Conservation (phyloP, 1,140 invertebrate species). For the Whitmania pigra region DNA sequence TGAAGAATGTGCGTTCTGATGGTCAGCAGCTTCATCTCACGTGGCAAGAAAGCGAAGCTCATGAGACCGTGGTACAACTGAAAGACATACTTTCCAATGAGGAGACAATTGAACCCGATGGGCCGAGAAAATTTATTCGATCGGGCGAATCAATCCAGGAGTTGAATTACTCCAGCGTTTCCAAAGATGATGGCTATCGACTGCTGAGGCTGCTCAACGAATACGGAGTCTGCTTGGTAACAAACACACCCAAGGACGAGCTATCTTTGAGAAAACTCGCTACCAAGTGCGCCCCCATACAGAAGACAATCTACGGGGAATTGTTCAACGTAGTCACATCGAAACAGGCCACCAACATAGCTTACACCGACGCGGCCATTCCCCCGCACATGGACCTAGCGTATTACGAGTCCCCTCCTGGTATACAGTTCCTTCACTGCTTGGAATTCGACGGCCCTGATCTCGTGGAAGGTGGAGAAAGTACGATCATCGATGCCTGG, state of each 20-base stretch:
- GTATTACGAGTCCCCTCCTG: conserved; percentile 40
- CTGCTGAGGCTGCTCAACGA: neutral
- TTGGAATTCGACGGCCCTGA: conserved; percentile 32
- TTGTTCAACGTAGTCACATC: conserved; percentile 29
- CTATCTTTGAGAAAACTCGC: neutral
- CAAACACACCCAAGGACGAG: neutral
- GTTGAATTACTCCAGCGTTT: neutral
- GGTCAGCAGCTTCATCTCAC: neutral
- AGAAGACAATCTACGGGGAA: conserved; percentile 23
- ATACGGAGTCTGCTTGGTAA: conserved; percentile 3
- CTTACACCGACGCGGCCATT: conserved; percentile 32
- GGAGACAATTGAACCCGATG: too few relatives aligned
- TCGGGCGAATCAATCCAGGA: neutral
- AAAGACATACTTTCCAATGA: neutral
- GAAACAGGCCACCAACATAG: conserved; percentile 36
- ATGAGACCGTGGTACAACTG: neutral
- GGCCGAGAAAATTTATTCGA: too few relatives aligned
- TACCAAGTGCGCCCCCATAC: conserved; percentile 5
- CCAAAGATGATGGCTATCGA: neutral
- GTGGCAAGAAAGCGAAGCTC: conserved; percentile 4
- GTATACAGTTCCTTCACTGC: conserved; percentile 37
- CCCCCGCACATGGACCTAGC: conserved; percentile 37
- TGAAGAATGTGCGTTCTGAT: conserved; percentile 6
- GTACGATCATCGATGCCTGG: conserved; percentile 33
- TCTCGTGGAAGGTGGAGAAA: conserved; percentile 36